Percentiles rank a stretch among this genome's conserved stretches.
These are phyloP conservation scores for Paraplagusia blochii DNA, from an alignment of 2,113 vertebrate genomes.

Conservation along the genomic window DNA sequence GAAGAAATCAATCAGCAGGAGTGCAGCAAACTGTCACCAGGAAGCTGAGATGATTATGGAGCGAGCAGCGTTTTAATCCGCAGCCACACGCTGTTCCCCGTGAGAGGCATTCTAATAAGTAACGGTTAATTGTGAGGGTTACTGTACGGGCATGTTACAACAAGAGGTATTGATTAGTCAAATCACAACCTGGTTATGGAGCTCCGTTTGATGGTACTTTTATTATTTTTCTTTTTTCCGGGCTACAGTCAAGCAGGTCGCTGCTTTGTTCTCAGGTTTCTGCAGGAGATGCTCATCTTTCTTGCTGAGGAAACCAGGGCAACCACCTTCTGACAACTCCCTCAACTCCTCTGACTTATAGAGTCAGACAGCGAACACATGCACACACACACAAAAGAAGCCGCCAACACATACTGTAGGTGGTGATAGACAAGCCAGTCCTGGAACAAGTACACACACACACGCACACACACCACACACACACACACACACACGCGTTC, in stretches of 20 bases:
- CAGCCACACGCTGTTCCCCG: constrained; percentile 18
- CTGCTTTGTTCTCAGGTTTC: constrained; percentile 41
- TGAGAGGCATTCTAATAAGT: constrained; percentile 17
- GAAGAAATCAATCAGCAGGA: constrained; percentile 55
- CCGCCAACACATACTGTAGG: constrained; percentile 46
- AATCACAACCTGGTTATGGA: constrained; percentile 1
- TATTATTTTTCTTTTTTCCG: constrained; percentile 11
- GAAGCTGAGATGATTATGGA: constrained; percentile 15
- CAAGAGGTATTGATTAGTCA: constrained; percentile 11
- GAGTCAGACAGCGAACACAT: constrained; percentile 57
- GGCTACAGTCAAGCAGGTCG: constrained; percentile 29
- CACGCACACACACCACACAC: too few relatives aligned
- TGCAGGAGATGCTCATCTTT: constrained; percentile 56
- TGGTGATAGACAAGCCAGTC: constrained; percentile 41
- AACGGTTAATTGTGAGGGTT: not conserved
- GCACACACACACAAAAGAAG: constrained; percentile 39
- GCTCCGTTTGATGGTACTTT: constrained; percentile 16
- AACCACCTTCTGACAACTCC: constrained; percentile 67
- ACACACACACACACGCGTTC: too few relatives aligned
- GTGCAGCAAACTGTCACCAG: constrained; percentile 31
- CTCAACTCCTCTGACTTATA: constrained; percentile 55
- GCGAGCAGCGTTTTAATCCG: constrained; percentile 34
- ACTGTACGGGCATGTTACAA: not conserved
- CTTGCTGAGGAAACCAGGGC: constrained; percentile 65
- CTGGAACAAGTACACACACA: constrained; percentile 4